A percentile compares a stretch with the other conserved stretches of the same genome.
phyloP scores from a whole-genome alignment of 2,113 vertebrate genomes.

The Centropus unirufus region DNA sequence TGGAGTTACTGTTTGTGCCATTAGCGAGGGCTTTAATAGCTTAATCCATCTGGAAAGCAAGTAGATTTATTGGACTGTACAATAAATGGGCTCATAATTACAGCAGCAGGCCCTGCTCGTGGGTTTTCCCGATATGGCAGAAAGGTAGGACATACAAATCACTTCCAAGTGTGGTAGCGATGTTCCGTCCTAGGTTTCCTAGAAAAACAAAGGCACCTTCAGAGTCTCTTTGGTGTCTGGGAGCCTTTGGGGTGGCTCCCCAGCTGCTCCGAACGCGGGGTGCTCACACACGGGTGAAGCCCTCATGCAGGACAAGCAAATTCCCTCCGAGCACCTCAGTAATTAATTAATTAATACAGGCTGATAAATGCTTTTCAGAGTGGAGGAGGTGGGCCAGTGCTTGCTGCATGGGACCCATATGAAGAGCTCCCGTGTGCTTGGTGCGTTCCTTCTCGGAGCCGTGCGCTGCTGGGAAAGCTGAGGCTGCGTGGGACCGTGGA shows the following conservation, averaged over 20 bases:
- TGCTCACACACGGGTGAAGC: background rate
- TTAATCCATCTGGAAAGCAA: conserved; percentile 36
- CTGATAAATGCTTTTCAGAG: background rate
- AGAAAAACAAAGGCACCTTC: background rate
- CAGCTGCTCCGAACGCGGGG: background rate
- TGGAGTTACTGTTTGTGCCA: conserved; percentile 9
- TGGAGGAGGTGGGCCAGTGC: accelerated
- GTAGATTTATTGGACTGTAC: conserved; percentile 25
- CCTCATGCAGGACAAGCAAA: accelerated
- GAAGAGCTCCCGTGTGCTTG: background rate
- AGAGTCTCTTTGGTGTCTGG: background rate
- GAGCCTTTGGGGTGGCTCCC: too few relatives aligned
- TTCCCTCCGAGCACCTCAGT: background rate
- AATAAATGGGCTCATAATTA: conserved; percentile 36
- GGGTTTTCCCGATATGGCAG: background rate
- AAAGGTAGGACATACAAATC: background rate
- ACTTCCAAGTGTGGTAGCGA: background rate
- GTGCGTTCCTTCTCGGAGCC: accelerated
- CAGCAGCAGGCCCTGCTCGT: background rate
- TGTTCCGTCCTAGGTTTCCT: background rate
- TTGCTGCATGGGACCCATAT: accelerated
- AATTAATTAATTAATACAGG: background rate
- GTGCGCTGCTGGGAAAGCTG: accelerated
- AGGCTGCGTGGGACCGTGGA: background rate
- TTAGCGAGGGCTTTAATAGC: conserved; percentile 47